Evolutionary conservation across 1,140 invertebrate genomes (phyloP).

Genomic region (Carposina sasakii): DNA sequence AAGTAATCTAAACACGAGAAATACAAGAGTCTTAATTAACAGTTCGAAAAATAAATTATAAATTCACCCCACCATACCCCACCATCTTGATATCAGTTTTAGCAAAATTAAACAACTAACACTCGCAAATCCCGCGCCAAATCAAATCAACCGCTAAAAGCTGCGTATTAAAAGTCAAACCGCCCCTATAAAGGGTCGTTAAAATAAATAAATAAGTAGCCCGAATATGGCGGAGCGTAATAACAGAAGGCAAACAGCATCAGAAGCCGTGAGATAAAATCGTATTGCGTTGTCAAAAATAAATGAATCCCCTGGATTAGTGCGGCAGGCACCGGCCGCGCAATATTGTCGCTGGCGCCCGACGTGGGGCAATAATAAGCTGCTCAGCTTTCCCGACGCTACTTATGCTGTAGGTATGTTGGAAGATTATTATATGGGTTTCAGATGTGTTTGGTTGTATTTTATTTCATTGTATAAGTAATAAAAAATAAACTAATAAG

Average conservation of each 20-base stretch:
- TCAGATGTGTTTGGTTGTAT: background rate
- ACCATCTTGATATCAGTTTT: no score
- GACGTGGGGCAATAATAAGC: slow-evolving; percentile 53
- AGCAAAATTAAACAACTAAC: no score
- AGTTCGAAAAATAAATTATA: no score
- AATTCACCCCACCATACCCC: no score
- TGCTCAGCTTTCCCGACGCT: slow-evolving; percentile 32
- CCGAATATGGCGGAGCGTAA: slow-evolving; percentile 63
- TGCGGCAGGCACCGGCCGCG: slow-evolving; percentile 58
- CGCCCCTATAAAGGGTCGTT: slow-evolving; percentile 53
- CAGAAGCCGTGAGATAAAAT: slow-evolving; percentile 71
- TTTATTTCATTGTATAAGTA: background rate
- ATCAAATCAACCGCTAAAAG: slow-evolving; percentile 55
- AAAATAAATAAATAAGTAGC: slow-evolving; percentile 68
- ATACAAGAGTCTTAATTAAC: no score
- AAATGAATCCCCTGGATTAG: slow-evolving; percentile 71
- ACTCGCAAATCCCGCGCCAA: slow-evolving; percentile 27
- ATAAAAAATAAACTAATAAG: no score
- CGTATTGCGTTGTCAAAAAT: slow-evolving; percentile 73
- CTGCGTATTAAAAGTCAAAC: slow-evolving; percentile 63
- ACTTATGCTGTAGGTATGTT: slow-evolving; percentile 12
- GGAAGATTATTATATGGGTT: background rate
- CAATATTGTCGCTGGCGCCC: slow-evolving; percentile 63
- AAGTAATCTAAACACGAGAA: no score
- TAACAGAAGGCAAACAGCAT: slow-evolving; percentile 71